A percentile compares a stretch with the other conserved stretches of the same genome.
These are phyloP conservation scores for Clarias pachynema DNA, from an alignment of 2,797 vertebrate genomes.

Conservation along the genomic window DNA sequence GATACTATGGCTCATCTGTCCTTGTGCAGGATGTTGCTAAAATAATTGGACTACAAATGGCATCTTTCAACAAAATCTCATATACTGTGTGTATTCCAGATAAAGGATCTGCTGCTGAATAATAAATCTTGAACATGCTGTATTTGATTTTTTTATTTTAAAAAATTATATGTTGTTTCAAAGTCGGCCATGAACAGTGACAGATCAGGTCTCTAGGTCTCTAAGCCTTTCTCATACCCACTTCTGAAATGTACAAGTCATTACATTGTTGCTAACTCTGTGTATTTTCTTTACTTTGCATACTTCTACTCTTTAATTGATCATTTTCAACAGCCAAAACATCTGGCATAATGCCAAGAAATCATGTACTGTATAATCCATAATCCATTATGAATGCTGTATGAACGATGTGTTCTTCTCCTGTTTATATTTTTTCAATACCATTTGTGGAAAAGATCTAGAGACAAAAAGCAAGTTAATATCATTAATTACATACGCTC, in stretches of 20 bases:
- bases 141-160: background rate
- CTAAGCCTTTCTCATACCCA: background rate
- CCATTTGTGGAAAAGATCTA: background rate
- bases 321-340: slow-evolving; percentile 10
- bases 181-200: background rate
- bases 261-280: background rate
- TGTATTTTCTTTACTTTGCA: background rate
- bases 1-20: background rate
- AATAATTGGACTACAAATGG: background rate
- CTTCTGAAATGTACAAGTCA: background rate
- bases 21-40: too few relatives aligned
- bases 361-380: background rate
- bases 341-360: slow-evolving; percentile 14
- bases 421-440: background rate
- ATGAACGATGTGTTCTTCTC: background rate
- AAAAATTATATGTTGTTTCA: background rate
- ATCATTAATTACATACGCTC: background rate
- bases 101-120: background rate
- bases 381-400: background rate
- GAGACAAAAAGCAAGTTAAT: background rate
- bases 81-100: background rate
- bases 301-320: slow-evolving; percentile 2
- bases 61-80: background rate
- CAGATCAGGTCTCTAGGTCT: background rate
- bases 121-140: background rate